A percentile compares a stretch with the other conserved stretches of the same genome.
phyloP scores from a whole-genome alignment of 2,797 vertebrate species.

The Cossypha caffra region DNA sequence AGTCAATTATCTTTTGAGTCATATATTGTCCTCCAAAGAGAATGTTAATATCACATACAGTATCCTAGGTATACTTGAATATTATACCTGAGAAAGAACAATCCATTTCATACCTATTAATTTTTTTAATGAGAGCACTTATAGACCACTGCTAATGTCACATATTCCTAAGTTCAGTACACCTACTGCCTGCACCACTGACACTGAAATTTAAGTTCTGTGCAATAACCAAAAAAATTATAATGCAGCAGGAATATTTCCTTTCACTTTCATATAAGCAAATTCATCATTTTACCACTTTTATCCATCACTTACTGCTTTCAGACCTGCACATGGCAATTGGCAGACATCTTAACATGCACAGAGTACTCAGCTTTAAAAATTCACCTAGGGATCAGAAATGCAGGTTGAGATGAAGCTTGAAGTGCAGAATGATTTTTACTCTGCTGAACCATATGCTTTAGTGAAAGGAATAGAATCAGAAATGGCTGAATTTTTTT shows the following conservation, averaged over 20 bases:
- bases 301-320: neutral
- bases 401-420: neutral
- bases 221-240: neutral
- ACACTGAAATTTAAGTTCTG: neutral
- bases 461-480: neutral
- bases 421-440: neutral
- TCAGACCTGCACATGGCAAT: neutral
- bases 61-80: neutral
- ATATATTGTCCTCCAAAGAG: neutral
- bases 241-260: neutral
- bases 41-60: neutral
- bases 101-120: neutral
- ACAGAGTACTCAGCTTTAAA: neutral
- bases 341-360: neutral
- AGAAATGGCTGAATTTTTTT: neutral
- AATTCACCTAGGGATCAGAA: neutral
- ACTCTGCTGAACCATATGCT: neutral
- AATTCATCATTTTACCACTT: neutral
- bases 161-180: neutral
- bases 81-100: neutral
- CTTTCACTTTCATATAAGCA: neutral
- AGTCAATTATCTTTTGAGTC: neutral
- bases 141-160: neutral
- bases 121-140: neutral
- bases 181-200: neutral